Base-by-base conservation (phyloP, 2,113 vertebrate genomes). In the Centropristis striata region DNA sequence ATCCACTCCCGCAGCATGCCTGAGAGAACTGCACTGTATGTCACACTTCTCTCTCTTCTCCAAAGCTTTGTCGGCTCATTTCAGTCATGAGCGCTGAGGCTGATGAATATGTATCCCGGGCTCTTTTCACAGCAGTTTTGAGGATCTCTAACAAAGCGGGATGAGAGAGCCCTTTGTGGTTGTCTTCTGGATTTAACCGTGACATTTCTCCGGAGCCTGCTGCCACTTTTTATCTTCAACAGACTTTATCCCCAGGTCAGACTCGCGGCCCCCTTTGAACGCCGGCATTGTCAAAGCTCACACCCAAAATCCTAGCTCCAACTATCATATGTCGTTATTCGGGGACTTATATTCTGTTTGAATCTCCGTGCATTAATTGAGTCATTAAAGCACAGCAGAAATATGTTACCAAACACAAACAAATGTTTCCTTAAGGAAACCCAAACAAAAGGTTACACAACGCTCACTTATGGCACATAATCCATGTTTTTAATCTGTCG, bases 131-230 rank as follows among this genome's bases (percentile, higher is more conserved):
- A 18, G 74, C 67, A 75, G 72, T 85, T 85, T 78, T 37, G 75
- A 80, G 68, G 69, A 72, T 87, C 71, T 86, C 57, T 54, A 86
- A 88, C 86, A 91, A 86, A 88, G 87, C 65, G 54, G 70, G 80
- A 84, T 86, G 76, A 88, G 83, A 63, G 70, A 80, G 69, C 79
- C 58, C 75, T 90, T 89, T 91, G 81, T 86, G 83, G 70, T 61
- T 86, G 90, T 90, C 89, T 77, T 64, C 80, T 88, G 82, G 83
- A 91, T 92, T 90, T 86, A 91, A 86, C 78, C 75, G 23, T 90
- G 83, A 87, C 88, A 85, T 89, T 90, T 91, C 81, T 85, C 71
- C 37, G 44, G 39, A 69, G 83, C 81, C 80, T 47, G 66, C 85
- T 84, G 84, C 72, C 75, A 78, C 77, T 75, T 54, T 81, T 84